Evolutionary conservation across 2,888 invertebrate genomes (phyloP), one percentile per base, ranked within the genome.

Genomic region (Phymatocera aterrima): DNA sequence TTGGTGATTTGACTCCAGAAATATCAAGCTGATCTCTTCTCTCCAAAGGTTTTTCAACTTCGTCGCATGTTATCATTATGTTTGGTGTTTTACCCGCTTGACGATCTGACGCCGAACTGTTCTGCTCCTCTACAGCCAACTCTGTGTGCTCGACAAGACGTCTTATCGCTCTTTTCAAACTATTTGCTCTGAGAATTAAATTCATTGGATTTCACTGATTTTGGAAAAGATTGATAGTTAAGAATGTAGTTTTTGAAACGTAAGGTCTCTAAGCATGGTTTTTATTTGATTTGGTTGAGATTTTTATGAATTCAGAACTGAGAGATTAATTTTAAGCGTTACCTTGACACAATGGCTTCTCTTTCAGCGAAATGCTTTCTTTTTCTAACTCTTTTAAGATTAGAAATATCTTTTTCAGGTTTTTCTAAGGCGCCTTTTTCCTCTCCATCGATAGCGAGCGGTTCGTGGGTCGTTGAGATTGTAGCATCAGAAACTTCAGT

Each of bases 61-160:
- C 83, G 15, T 87, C 87, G 12, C 83, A 78, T 18, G 85, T 87
- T 37, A 84, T 80, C 1, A 84, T 84, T 28, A 85, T 86, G 72
- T 85, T 84, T n/a, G 85, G 82, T 21, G 82, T 65, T 68, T 84
- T 87, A 57, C 21, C 88, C 86, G 18, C 85, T 85, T 51, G 89
- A 87, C 81, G 91, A 88, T 61, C 87, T 82, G 34, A 80, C 84
- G 88, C 80, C 83, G 85, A 79, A 79, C 82, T 82, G 75, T 90
- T 91, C 81, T 91, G 92, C 84, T 94, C 94, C 84, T 95, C 95
- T 40, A 94, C 94, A 82, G 92, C 94, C 88, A 93, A 93, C 86
- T 96, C 96, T 1, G 96, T 95, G 88, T 96, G 95, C 87, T 96
- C 96, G 70, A 97, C 95, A 54, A 97, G 93, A 88, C 94, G 95